Evolutionary conservation across 23 tunicate genomes (phyloP).

Genomic region (Halocynthia aurantium): DNA sequence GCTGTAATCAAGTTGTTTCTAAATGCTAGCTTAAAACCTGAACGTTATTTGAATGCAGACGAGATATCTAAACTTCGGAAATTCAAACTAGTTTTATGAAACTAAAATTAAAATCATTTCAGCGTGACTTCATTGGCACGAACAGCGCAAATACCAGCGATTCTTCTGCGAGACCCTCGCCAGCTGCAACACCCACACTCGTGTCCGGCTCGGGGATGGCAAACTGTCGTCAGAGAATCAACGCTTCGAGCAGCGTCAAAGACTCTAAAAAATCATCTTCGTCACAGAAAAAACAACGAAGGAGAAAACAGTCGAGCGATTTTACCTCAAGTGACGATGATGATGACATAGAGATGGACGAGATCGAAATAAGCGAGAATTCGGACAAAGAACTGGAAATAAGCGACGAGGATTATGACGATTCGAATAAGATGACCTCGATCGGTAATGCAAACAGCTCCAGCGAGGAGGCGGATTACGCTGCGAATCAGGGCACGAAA

Average conservation of each 20-base stretch:
- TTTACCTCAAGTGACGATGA: conserved; percentile 10
- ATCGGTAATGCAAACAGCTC: background rate
- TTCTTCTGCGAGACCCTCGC: background rate
- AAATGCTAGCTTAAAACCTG: too few relatives aligned
- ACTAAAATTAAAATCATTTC: too few relatives aligned
- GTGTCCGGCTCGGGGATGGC: background rate
- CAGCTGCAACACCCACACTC: background rate
- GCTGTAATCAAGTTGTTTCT: too few relatives aligned
- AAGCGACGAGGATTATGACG: conserved; percentile 2
- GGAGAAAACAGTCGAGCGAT: conserved; percentile 1
- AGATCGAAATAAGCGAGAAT: background rate
- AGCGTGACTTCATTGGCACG: too few relatives aligned
- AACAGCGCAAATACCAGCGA: background rate
- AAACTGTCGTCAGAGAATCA: background rate
- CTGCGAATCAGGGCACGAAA: background rate
- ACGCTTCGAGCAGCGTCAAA: background rate
- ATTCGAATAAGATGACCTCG: background rate
- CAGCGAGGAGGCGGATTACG: background rate
- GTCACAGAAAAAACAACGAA: background rate
- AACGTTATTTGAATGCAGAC: too few relatives aligned
- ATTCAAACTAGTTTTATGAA: too few relatives aligned
- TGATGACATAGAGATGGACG: background rate
- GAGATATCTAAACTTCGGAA: too few relatives aligned
- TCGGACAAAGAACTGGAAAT: background rate
- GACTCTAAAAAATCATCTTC: background rate